Percentiles rank a stretch among this genome's conserved stretches.
phyloP scores from a whole-genome alignment of 2,113 vertebrate genomes.

The Carassius gibelio region DNA sequence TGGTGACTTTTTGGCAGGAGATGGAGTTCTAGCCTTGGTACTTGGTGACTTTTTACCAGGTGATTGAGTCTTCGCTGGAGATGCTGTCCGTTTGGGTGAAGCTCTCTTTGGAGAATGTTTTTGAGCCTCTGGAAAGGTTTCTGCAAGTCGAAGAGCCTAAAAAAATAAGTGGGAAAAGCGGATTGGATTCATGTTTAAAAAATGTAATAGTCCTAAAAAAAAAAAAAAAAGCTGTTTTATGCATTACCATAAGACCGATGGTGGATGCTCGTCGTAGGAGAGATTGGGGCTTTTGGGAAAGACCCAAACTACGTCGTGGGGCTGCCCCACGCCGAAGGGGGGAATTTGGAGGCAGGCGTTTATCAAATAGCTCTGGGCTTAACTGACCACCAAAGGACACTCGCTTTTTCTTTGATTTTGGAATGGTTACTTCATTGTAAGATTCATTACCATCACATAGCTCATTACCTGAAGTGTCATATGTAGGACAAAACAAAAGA shows the following conservation, averaged over 20 bases:
- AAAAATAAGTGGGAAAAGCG: not conserved
- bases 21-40: not conserved
- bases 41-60: not conserved
- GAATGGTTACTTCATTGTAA: not conserved
- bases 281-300: slow-evolving; percentile 60
- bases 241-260: slow-evolving; percentile 70
- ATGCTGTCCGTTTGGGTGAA: slow-evolving; percentile 27
- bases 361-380: slow-evolving; percentile 89
- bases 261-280: slow-evolving; percentile 77
- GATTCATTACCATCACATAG: not conserved
- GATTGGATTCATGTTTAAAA: not conserved
- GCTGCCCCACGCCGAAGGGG: slow-evolving; percentile 81
- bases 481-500: not conserved
- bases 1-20: slow-evolving; percentile 33
- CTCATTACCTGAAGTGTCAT: not conserved
- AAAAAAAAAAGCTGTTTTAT: not conserved
- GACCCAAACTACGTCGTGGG: slow-evolving; percentile 73
- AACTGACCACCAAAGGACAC: slow-evolving; percentile 87
- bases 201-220: not conserved
- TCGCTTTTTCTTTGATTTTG: slow-evolving; percentile 77
- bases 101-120: slow-evolving; percentile 45
- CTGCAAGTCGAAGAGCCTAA: slow-evolving; percentile 52
- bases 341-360: slow-evolving; percentile 84
- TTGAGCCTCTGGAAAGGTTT: slow-evolving; percentile 11
- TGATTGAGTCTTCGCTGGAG: not conserved